Evolutionary conservation across 2,113 vertebrate genomes (phyloP).

Genomic region (Plecotus auritus): DNA sequence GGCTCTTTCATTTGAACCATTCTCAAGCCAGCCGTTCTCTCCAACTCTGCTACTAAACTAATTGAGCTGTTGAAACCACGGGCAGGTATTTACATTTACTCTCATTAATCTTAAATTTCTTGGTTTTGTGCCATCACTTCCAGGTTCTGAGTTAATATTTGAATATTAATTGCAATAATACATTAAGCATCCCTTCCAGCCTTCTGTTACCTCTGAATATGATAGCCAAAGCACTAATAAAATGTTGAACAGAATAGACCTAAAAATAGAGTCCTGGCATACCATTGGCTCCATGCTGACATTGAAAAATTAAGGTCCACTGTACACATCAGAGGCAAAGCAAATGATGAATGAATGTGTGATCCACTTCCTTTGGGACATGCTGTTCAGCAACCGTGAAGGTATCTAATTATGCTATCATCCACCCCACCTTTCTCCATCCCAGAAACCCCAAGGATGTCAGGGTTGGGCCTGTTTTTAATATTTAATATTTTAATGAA

Average conservation of each 20-base stretch:
- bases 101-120: slow-evolving; percentile 50
- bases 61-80: slow-evolving; percentile 26
- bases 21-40: background rate
- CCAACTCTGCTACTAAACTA: background rate
- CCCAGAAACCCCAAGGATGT: background rate
- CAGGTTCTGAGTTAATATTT: slow-evolving; percentile 31
- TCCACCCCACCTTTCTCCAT: background rate
- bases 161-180: background rate
- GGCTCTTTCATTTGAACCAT: background rate
- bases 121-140: slow-evolving; percentile 41
- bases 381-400: background rate
- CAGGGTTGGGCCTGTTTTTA: background rate
- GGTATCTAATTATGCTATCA: background rate
- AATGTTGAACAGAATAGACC: background rate
- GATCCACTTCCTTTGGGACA: background rate
- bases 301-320: background rate
- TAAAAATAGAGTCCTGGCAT: background rate
- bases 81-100: background rate
- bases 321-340: background rate
- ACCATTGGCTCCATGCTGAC: background rate
- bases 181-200: background rate
- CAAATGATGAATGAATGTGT: background rate
- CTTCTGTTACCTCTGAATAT: slow-evolving; percentile 25
- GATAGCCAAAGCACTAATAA: slow-evolving; percentile 20
- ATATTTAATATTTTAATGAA: background rate